Evolutionary conservation across 2,797 vertebrate species (phyloP).

Genomic region (Odontamblyopus lacepedii): DNA sequence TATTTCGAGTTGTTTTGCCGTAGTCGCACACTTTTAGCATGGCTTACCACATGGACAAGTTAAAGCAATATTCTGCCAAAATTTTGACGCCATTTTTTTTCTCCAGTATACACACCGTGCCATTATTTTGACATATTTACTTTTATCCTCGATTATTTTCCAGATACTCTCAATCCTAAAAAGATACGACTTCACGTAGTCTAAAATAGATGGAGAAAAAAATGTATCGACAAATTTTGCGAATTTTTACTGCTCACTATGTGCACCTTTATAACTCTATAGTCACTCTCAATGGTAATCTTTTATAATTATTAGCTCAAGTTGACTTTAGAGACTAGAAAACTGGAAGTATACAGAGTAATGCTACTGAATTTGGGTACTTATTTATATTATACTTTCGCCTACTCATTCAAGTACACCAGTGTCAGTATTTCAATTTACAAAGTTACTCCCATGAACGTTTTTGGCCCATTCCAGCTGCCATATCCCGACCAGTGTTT

Average conservation of each 20-base stretch:
- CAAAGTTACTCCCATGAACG: background rate
- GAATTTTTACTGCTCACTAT: slow-evolving; percentile 10
- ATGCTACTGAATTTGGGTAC: background rate
- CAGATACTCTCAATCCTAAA: background rate
- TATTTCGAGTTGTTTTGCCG: background rate
- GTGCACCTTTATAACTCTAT: slow-evolving; percentile 6
- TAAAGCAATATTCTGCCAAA: slow-evolving; percentile 10
- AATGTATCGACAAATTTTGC: background rate
- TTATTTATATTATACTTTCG: slow-evolving; percentile 1
- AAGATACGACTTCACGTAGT: background rate
- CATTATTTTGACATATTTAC: background rate
- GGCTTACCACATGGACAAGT: background rate
- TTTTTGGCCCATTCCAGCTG: background rate
- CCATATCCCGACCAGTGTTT: slow-evolving; percentile 1
- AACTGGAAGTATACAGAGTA: background rate
- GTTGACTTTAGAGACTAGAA: slow-evolving; percentile 2
- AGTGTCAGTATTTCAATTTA: background rate
- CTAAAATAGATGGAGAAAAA: no score
- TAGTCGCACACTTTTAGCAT: slow-evolving; percentile 5
- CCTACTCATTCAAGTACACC: background rate
- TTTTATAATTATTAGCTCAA: background rate
- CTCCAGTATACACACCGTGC: background rate
- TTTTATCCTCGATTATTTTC: background rate
- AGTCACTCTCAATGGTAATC: background rate
- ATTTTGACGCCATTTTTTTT: background rate